A percentile compares a stretch with the other conserved stretches of the same genome.
These are phyloP conservation scores for Brenthis ino DNA, from an alignment of 2,888 invertebrate genomes.

Conservation along the genomic window DNA sequence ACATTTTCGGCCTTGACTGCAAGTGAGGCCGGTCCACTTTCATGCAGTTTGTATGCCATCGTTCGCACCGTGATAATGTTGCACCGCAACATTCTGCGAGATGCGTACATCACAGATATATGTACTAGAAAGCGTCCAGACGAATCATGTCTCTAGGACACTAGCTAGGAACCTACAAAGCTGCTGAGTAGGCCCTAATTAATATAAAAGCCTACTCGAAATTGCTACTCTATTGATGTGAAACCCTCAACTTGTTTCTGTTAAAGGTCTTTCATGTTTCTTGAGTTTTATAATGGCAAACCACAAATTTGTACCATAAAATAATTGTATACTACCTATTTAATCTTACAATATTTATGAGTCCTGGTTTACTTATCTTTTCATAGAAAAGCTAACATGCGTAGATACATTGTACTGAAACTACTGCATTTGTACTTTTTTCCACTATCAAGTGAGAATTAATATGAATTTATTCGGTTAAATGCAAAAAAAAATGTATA, in stretches of 20 bases:
- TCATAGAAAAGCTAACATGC: slow-evolving; percentile 9
- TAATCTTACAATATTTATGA: slow-evolving; percentile 1
- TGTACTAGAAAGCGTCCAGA: slow-evolving; percentile 70
- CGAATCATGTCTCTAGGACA: slow-evolving; percentile 56
- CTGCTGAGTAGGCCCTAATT: slow-evolving; percentile 33
- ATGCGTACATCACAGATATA: slow-evolving; percentile 59
- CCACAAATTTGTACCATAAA: slow-evolving; percentile 5
- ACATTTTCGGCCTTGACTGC: slow-evolving; percentile 38
- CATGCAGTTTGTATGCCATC: slow-evolving; percentile 62
- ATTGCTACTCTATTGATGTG: slow-evolving; percentile 26
- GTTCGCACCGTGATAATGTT: slow-evolving; percentile 46
- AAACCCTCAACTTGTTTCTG: slow-evolving; percentile 25
- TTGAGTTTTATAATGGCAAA: slow-evolving; percentile 13
- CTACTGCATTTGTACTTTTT: not conserved
- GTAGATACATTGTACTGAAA: not conserved
- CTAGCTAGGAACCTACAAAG: slow-evolving; percentile 43
- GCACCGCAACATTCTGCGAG: slow-evolving; percentile 52
- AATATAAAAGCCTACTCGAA: slow-evolving; percentile 44
- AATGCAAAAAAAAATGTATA: slow-evolving; percentile 28
- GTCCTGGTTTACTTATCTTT: not conserved
- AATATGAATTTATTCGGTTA: slow-evolving; percentile 18
- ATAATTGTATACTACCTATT: slow-evolving; percentile 9
- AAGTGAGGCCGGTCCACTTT: slow-evolving; percentile 58
- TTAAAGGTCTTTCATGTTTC: slow-evolving; percentile 18
- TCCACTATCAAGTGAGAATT: slow-evolving; percentile 11